Evolutionary conservation across 2,888 invertebrate genomes (phyloP).

Genomic region (Periphyllus acericola): DNA sequence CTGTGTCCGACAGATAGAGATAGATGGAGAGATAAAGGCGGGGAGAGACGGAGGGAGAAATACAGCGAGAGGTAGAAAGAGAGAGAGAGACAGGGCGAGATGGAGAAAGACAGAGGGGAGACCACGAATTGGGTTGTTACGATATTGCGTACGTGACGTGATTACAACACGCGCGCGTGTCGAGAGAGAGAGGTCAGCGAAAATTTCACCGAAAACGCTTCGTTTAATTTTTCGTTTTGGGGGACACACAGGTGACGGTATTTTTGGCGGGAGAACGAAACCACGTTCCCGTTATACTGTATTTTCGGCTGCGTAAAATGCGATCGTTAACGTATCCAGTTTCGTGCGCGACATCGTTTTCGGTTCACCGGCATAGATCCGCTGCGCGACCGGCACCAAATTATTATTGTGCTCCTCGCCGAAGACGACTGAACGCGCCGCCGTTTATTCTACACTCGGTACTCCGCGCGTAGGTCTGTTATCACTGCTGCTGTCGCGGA

Average conservation of each 20-base stretch:
- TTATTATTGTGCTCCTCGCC: no score
- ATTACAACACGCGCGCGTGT: background rate
- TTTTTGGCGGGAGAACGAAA: background rate
- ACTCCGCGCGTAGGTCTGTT: no score
- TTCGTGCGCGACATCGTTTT: no score
- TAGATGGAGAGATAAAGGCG: no score
- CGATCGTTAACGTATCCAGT: background rate
- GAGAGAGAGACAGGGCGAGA: background rate
- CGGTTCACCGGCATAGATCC: no score
- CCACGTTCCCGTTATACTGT: background rate
- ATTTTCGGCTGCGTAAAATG: background rate
- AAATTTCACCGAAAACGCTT: background rate
- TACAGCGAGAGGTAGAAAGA: no score
- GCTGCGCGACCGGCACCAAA: no score
- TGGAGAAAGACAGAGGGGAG: background rate
- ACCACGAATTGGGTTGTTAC: background rate
- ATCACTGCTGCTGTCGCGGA: no score
- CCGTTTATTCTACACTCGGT: no score
- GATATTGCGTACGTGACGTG: background rate
- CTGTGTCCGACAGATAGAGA: no score
- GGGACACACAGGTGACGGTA: background rate
- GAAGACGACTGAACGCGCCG: no score
- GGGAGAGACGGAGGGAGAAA: background rate
- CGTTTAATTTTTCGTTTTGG: background rate
- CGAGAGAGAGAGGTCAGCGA: background rate